Evolutionary conservation across 1,140 invertebrate genomes (phyloP).

Genomic region (Hycleus phaleratus): DNA sequence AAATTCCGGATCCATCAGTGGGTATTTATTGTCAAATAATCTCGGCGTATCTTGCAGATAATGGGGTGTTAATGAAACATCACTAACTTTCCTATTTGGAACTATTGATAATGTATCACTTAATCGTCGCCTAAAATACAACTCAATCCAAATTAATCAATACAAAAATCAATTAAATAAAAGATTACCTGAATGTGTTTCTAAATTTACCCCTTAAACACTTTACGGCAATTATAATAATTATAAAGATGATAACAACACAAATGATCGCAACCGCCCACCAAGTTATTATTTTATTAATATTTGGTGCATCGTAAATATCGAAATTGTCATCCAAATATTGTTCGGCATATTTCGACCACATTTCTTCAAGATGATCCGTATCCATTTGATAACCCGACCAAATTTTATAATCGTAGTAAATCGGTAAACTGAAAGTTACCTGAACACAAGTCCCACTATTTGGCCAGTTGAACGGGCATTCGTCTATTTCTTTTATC

Average conservation of each 20-base stretch:
- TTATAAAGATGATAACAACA: not conserved
- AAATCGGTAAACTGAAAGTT: slow-evolving; percentile 3
- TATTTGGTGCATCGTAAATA: slow-evolving; percentile 1
- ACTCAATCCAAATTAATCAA: not conserved
- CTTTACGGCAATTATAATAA: not conserved
- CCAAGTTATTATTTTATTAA: slow-evolving; percentile 1
- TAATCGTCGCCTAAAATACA: not conserved
- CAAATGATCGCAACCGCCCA: slow-evolving; percentile 4
- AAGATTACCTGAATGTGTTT: not conserved
- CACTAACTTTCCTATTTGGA: not conserved
- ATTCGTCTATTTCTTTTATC: not conserved
- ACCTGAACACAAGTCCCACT: slow-evolving; percentile 1
- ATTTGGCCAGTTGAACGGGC: slow-evolving; percentile 1
- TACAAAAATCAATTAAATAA: too few species aligned
- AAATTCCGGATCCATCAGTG: too few species aligned
- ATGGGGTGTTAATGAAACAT: not conserved
- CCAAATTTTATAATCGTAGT: not conserved
- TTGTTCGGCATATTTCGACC: slow-evolving; percentile 1
- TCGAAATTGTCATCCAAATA: slow-evolving; percentile 1
- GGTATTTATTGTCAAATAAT: not conserved
- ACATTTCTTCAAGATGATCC: not conserved
- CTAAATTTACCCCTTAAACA: not conserved
- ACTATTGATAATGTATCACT: slow-evolving; percentile 3
- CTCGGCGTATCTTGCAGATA: slow-evolving; percentile 7
- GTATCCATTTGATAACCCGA: not conserved